These are phyloP conservation scores for Leucania comma DNA, from an alignment of 2,888 invertebrate genomes.

Conservation along the genomic window DNA sequence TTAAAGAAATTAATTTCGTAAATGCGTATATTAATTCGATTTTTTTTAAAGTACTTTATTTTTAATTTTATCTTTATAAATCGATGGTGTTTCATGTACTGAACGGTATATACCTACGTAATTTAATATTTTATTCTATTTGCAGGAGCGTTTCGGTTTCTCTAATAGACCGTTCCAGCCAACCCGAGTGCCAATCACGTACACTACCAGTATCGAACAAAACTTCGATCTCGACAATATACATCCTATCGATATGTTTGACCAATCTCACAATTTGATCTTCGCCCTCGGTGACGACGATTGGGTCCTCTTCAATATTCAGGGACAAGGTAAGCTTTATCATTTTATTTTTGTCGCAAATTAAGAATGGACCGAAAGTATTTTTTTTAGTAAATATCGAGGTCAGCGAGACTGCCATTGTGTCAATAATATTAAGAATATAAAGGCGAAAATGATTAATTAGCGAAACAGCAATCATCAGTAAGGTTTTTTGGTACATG, in stretches of 20 bases:
- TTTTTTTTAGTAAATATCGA: background rate
- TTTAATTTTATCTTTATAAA: too few relatives aligned
- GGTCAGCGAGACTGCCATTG: background rate
- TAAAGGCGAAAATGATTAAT: too few relatives aligned
- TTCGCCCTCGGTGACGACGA: constrained; percentile 77
- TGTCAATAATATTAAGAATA: too few relatives aligned
- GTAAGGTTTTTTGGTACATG: too few relatives aligned
- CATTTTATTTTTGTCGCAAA: background rate
- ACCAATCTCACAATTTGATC: constrained; percentile 57
- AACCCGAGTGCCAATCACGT: constrained; percentile 87
- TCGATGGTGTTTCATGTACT: too few relatives aligned
- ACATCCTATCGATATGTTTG: constrained; percentile 72
- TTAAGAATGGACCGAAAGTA: too few relatives aligned
- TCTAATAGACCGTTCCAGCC: constrained; percentile 24
- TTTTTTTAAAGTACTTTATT: too few relatives aligned
- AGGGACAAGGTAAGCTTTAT: constrained; percentile 82
- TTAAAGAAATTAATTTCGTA: too few relatives aligned
- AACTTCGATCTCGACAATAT: constrained; percentile 76
- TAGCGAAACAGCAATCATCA: too few relatives aligned
- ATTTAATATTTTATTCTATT: background rate
- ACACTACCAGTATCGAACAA: constrained; percentile 78
- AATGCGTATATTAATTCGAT: too few relatives aligned
- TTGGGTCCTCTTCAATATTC: constrained; percentile 83
- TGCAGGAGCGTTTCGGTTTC: constrained; percentile 59
- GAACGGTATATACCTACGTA: too few relatives aligned